Conservation (phyloP, 2,797 vertebrate species). For the Botia almorhae region DNA sequence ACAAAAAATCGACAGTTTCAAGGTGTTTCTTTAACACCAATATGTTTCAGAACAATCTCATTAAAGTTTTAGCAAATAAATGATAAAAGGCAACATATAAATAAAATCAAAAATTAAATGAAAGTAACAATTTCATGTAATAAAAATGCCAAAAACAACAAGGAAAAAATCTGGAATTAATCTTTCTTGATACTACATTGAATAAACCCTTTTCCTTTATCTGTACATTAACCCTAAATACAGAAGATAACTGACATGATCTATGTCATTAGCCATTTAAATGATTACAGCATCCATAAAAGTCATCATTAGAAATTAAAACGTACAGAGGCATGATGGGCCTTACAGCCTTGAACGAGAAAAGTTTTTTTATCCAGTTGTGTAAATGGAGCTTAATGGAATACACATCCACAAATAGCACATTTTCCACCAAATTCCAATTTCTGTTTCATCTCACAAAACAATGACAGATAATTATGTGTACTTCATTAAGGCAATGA, state of each 20-base stretch:
- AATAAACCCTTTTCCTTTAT: not conserved
- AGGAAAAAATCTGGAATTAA: conserved; percentile 23
- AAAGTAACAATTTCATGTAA: not conserved
- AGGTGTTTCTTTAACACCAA: conserved; percentile 29
- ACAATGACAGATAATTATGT: conserved; percentile 44
- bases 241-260: not conserved
- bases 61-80: conserved; percentile 27
- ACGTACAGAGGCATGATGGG: not conserved
- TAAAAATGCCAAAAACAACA: not conserved
- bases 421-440: conserved; percentile 23
- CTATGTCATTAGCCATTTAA: conserved; percentile 20
- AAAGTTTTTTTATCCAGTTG: not conserved
- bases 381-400: not conserved
- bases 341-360: not conserved
- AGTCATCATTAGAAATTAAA: not conserved
- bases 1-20: conserved; percentile 35
- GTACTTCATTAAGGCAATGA: conserved; percentile 33
- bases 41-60: conserved; percentile 15
- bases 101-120: not conserved
- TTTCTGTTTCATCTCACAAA: conserved; percentile 30
- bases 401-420: conserved; percentile 55
- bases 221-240: not conserved
- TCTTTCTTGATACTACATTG: conserved; percentile 27
- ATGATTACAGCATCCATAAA: not conserved
- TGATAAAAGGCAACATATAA: not conserved